Base-by-base conservation (phyloP, 2,797 vertebrate species). In the Martes flavigula region DNA sequence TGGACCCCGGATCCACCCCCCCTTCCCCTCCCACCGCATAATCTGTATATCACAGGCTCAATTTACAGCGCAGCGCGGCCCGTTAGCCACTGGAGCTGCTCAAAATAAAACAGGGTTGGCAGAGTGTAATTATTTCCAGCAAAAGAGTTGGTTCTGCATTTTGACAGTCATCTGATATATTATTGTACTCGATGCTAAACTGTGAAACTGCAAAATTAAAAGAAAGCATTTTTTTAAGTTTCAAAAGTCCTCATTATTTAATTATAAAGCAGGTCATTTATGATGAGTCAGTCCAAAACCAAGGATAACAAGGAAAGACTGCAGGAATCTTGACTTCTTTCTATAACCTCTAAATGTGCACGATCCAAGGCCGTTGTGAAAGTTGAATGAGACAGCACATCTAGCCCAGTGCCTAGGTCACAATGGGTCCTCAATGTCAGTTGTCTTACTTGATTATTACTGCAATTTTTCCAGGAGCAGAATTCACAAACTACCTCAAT, bases 251-350 rank as follows among this genome's bases (percentile, higher is more conserved):
- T 96, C 94, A 2, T 0, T 97, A 97, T 98, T 98, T 92, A 97
- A 98, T 97, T 98, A 98, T 95, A 97, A 97, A 86, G 95, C 93
- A 95, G 96, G 94, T 97, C 88, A 97, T 97, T 97, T 97, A 87
- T 95, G 97, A 98, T 98, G 97, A 98, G 96, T 98, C 62, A 98
- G 98, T 96, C 96, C 96, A 97, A 96, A 98, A 97, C 32, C 98
- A 98, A 98, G 93, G 97, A 94, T 97, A 98, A 94, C 56, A 96
- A 85, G 30, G 58, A 90, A 96, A 87, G 81, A 40, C 62, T 95
- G n/a, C 66, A 89, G 86, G 68, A 89, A 94, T 56, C 43, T 56
- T 77, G 79, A 70, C 25, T n/a, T 92, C 77, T 94, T 79, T 13
- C 9, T 46, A 12, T 88, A 72, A 96, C 90, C 87, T 93, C 77